Conservation (phyloP, 2,888 invertebrate species). For the Tromatobia lineatoria region DNA sequence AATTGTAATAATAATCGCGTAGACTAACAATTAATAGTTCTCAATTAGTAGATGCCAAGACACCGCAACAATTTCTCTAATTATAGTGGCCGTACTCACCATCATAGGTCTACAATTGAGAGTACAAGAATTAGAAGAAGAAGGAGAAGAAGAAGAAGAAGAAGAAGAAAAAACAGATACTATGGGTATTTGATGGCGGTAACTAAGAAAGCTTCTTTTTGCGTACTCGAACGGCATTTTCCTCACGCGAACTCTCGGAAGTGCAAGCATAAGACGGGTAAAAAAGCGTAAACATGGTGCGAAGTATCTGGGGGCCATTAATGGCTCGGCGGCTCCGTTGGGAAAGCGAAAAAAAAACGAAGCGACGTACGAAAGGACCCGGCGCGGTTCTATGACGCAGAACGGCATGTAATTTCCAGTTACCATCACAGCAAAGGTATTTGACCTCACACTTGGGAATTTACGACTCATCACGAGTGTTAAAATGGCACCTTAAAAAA, state of each 20-base stretch:
- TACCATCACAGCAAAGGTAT: neutral
- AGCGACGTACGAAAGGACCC: neutral
- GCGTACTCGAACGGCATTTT: slow-evolving; percentile 26
- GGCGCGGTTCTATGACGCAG: neutral
- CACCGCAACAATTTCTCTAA: too few relatives aligned
- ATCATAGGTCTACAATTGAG: too few relatives aligned
- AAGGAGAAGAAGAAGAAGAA: neutral
- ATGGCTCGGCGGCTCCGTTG: slow-evolving; percentile 17
- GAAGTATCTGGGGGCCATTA: slow-evolving; percentile 9
- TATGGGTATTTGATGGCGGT: neutral
- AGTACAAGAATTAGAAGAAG: too few relatives aligned
- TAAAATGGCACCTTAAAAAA: neutral
- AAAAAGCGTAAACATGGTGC: neutral
- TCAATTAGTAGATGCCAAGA: too few relatives aligned
- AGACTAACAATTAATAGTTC: too few relatives aligned
- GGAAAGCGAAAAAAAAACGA: neutral
- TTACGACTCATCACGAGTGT: neutral
- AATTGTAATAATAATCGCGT: too few relatives aligned
- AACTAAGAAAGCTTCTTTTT: neutral
- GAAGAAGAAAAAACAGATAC: neutral
- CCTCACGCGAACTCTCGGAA: neutral
- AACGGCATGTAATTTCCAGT: neutral
- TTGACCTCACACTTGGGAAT: neutral
- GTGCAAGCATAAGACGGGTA: neutral
- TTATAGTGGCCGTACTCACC: too few relatives aligned